Conservation (phyloP, 2,888 invertebrate species). For the Lycaena phlaeas region DNA sequence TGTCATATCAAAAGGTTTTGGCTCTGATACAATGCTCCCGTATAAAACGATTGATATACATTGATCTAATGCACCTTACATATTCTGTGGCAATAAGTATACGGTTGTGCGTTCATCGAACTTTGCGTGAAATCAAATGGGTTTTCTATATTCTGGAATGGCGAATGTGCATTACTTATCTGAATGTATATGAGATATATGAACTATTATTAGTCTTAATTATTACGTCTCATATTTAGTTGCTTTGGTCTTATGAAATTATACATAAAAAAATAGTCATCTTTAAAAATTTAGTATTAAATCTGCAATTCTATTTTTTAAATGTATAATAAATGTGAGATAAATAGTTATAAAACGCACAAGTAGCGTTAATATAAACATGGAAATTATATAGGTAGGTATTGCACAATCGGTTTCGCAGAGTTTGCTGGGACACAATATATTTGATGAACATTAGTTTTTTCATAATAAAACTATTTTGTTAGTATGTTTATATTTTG, state of each 20-base stretch:
- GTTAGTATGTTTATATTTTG: slow-evolving; percentile 11
- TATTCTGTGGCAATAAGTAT: slow-evolving; percentile 13
- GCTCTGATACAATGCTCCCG: slow-evolving; percentile 23
- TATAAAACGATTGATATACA: slow-evolving; percentile 16
- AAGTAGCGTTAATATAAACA: background rate
- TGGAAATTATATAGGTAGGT: background rate
- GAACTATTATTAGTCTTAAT: too few relatives aligned
- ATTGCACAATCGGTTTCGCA: slow-evolving; percentile 9
- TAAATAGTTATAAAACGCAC: background rate
- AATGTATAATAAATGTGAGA: too few relatives aligned
- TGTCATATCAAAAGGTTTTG: too few relatives aligned
- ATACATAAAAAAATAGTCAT: too few relatives aligned
- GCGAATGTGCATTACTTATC: background rate
- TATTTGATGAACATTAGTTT: slow-evolving; percentile 5
- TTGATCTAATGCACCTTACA: slow-evolving; percentile 12
- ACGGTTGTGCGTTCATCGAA: slow-evolving; percentile 43
- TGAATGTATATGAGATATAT: too few relatives aligned
- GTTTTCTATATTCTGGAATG: background rate
- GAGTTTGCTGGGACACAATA: slow-evolving; percentile 7
- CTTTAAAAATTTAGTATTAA: too few relatives aligned
- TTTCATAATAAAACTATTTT: slow-evolving; percentile 8
- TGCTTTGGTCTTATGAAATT: too few relatives aligned
- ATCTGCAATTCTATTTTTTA: too few relatives aligned
- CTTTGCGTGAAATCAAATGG: slow-evolving; percentile 12
- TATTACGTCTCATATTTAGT: too few relatives aligned